Percentiles rank a stretch among this genome's conserved stretches.
phyloP scores from a whole-genome alignment of 2,797 vertebrate species.

The Capromys pilorides region DNA sequence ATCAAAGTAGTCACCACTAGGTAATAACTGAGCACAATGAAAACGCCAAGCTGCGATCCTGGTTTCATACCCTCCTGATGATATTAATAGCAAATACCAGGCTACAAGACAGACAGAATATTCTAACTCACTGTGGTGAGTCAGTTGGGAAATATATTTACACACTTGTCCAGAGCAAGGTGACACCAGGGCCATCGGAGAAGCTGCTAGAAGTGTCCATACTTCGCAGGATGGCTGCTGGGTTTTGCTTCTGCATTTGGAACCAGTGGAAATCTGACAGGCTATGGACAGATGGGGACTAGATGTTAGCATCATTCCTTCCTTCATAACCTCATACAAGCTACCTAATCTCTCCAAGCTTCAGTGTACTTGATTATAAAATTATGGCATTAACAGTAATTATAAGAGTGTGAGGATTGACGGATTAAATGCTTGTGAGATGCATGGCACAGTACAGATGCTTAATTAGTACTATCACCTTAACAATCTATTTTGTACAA shows the following conservation, averaged over 20 bases:
- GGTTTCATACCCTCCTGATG: not conserved
- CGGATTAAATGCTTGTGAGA: not conserved
- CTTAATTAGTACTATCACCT: not conserved
- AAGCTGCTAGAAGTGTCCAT: not conserved
- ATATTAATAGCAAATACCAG: not conserved
- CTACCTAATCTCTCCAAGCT: not conserved
- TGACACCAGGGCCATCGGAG: not conserved
- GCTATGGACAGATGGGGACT: not conserved
- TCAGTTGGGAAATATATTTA: not conserved
- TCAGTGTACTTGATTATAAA: conserved; percentile 34
- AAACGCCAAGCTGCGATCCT: not conserved
- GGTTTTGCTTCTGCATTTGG: not conserved
- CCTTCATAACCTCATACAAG: not conserved
- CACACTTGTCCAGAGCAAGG: not conserved
- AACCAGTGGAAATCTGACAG: not conserved
- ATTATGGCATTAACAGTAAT: not conserved
- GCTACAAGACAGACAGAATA: not conserved
- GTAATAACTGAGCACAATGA: not conserved
- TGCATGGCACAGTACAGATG: not conserved
- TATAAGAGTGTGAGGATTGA: not conserved
- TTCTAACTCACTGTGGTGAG: not conserved
- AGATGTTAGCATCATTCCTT: not conserved
- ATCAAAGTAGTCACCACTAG: not conserved
- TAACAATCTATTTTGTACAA: not conserved
- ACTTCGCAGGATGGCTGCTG: not conserved